Conservation (phyloP, 2,797 vertebrate genomes). For the Schizothorax lantsangensis region DNA sequence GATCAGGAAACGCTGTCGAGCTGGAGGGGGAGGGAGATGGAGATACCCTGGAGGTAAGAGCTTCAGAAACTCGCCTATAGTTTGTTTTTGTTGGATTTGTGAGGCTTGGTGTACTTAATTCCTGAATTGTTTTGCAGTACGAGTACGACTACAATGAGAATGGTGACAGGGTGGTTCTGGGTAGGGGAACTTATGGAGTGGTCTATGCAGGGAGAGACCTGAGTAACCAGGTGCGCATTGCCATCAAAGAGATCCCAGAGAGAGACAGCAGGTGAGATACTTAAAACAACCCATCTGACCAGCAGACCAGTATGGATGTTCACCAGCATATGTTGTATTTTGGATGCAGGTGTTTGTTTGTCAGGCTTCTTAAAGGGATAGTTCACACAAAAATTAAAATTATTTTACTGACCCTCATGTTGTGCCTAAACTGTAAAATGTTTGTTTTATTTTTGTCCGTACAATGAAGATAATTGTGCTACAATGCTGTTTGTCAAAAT, state of each 20-base stretch:
- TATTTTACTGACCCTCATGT: not conserved
- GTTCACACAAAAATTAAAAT: not conserved
- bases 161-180: constrained; percentile 84
- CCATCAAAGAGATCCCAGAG: constrained; percentile 94
- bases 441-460: not conserved
- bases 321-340: not conserved
- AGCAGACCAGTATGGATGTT: not conserved
- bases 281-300: not conserved
- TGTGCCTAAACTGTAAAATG: not conserved
- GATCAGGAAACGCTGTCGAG: constrained; percentile 83
- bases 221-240: constrained; percentile 90
- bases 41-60: constrained; percentile 89
- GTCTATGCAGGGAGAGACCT: constrained; percentile 90
- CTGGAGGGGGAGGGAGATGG: constrained; percentile 89
- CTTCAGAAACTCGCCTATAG: not conserved
- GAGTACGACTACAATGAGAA: constrained; percentile 86
- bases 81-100: not conserved
- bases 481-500: not conserved
- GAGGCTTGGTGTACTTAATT: constrained; percentile 5
- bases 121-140: constrained; percentile 74
- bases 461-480: not conserved
- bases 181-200: constrained; percentile 89
- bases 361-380: not conserved
- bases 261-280: constrained; percentile 85
- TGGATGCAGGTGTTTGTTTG: not conserved